Evolutionary conservation across 2,888 invertebrate species (phyloP), one percentile per base, ranked within the genome.

Genomic region (Merodon equestris): DNA sequence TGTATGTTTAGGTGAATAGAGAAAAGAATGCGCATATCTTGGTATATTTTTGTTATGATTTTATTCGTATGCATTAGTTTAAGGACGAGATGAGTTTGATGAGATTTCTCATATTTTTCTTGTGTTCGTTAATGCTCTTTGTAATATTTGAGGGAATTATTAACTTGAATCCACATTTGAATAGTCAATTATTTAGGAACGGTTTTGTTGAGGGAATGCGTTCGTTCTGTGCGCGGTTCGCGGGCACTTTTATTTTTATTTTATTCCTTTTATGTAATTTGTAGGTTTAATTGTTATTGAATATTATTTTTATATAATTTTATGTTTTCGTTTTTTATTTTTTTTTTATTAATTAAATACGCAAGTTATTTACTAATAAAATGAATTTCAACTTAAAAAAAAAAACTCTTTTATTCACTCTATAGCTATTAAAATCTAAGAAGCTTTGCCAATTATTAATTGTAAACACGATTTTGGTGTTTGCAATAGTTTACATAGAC

Each of bases 171-270:
- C 50, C n/a, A 18, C 27, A 1, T 48, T 73, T 73, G 73, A 61
- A 63, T 79, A 79, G 79, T 74, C 79, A 79, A 79, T 79, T 79
- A 79, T 79, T 74, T 74, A 79, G 79, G 44, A 68, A 79, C 56
- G 48, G 51, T 40, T 72, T 17, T 57, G 60, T 60, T 76, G 42
- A 17, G 57, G 18, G 45, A 27, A 27, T 27, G 7, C 19, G 36
- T 0, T 15, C 18, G 13, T 40, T 36, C 58, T 44, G 40, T 10
- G 48, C 7, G 56, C 45, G 13, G 14, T 12, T 18, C 47, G 40
- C 45, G 45, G 47, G 56, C 18, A 56, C 50, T 57, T 75, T 68
- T 19, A 40, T 56, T 60, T 67, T 53, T 73, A 58, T 60, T 63
- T 63, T n/a, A n/a, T n/a, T n/a, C n/a, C n/a, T n/a, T 18, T 58